Conservation (phyloP, 2,113 vertebrate species). For the Chloropsis cyanopogon region DNA sequence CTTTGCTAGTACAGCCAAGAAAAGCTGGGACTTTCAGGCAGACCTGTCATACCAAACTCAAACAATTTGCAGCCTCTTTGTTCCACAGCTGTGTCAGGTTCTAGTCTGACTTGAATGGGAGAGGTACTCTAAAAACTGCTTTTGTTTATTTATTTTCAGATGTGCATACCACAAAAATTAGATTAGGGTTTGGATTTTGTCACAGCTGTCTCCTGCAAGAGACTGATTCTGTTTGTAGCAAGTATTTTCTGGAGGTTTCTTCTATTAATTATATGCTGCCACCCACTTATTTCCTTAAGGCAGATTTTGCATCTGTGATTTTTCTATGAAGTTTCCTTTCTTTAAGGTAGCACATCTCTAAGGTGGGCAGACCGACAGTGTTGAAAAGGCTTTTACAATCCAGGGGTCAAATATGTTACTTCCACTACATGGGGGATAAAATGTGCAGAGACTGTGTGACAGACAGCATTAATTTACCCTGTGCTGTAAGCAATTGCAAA, state of each 20-base stretch:
- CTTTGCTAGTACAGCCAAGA: background rate
- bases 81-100: background rate
- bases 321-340: constrained; percentile 34
- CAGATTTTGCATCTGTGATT: constrained; percentile 46
- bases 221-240: constrained; percentile 47
- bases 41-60: background rate
- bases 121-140: constrained; percentile 18
- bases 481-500: background rate
- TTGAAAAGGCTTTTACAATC: background rate
- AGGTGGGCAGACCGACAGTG: background rate
- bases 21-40: background rate
- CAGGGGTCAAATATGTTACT: background rate
- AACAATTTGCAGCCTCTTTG: background rate
- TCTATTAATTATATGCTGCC: constrained; percentile 56
- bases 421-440: background rate
- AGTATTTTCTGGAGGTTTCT: constrained; percentile 58
- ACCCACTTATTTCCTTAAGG: constrained; percentile 59
- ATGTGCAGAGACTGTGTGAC: background rate
- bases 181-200: constrained; percentile 56
- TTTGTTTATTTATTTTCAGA: constrained; percentile 62
- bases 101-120: constrained; percentile 45
- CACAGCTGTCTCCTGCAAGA: constrained; percentile 37
- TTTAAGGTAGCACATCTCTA: background rate
- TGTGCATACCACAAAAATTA: constrained; percentile 57
- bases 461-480: background rate